Evolutionary conservation across 2,113 vertebrate species (phyloP), one percentile per base, ranked within the genome.

Genomic region (Leptosomus discolor): DNA sequence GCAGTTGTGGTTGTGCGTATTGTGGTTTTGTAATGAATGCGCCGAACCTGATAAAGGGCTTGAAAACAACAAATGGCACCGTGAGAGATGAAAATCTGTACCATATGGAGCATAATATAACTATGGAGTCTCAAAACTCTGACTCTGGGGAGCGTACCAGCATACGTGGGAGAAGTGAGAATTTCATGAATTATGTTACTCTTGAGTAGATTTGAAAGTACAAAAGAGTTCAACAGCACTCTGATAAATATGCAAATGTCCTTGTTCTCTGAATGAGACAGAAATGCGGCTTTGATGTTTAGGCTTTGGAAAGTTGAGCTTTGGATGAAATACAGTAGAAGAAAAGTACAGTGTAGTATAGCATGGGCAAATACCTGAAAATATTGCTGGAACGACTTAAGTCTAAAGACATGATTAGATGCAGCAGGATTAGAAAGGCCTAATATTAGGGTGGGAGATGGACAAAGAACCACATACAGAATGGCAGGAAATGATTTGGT

Each of bases 101-200:
- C 94, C 96, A 97, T 97, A 95, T 95, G 96, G 95, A 96, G 74
- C 69, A 39, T 80, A 88, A 94, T 73, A 57, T 46, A 94, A 93
- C 95, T 79, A 34, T 12, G 63, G 57, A 94, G 63, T 70, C 85
- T 91, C 73, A 79, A 93, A 96, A 93, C 76, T 85, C 82, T 53
- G 56, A 56, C 88, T 92, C 93, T 67, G 67, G 90, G 71, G 93
- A 97, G 39, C 18, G 9, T 88, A 82, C 85, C 88, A 93, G 73
- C 76, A 24, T 88, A 94, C 0, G 92, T 96, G 92, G 96, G 97
- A 96, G 96, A 96, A 96, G 95, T 96, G 95, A 91, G 95, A 94
- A 84, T 94, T 94, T 94, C 91, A 87, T 95, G 91, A 97, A 97
- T 95, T 96, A 93, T 94, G 93, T 94, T 96, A 81, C 90, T 90